A percentile compares a stretch with the other conserved stretches of the same genome.
These are phyloP conservation scores for Pygmarrhopalites habei DNA, from an alignment of 1,140 invertebrate genomes.

Conservation along the genomic window DNA sequence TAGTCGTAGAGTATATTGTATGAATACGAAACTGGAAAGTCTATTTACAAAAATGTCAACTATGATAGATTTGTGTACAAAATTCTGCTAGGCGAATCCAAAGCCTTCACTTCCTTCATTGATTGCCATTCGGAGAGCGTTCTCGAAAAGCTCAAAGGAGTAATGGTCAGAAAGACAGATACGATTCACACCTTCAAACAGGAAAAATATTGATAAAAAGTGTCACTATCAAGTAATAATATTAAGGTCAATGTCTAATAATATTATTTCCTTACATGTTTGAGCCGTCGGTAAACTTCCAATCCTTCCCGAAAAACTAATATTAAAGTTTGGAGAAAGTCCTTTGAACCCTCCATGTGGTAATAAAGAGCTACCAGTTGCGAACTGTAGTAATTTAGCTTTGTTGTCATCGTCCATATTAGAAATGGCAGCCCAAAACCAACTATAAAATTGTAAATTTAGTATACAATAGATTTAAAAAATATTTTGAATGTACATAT, in stretches of 20 bases:
- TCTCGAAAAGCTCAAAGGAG: slow-evolving; percentile 85
- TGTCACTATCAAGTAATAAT: slow-evolving; percentile 74
- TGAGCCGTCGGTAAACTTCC: slow-evolving; percentile 82
- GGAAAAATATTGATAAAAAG: slow-evolving; percentile 74
- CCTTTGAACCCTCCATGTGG: slow-evolving; percentile 82
- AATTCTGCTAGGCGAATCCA: slow-evolving; percentile 51
- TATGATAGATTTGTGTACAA: too few species aligned
- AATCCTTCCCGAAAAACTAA: slow-evolving; percentile 55
- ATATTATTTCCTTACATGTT: too few species aligned
- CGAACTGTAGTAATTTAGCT: slow-evolving; percentile 84
- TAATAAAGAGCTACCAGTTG: slow-evolving; percentile 82
- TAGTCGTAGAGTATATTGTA: too few species aligned
- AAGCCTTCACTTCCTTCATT: slow-evolving; percentile 93
- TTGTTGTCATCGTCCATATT: slow-evolving; percentile 88
- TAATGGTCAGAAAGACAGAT: slow-evolving; percentile 74
- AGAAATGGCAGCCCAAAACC: slow-evolving; percentile 89
- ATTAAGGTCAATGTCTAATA: slow-evolving; percentile 59
- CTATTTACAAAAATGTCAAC: too few species aligned
- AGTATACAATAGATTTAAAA: too few species aligned
- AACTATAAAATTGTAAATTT: too few species aligned
- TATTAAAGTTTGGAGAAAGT: slow-evolving; percentile 72
- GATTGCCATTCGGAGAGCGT: slow-evolving; percentile 78
- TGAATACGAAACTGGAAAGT: too few species aligned
- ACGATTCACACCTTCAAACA: slow-evolving; percentile 84
- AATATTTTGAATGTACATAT: too few species aligned